Evolutionary conservation across 2,113 vertebrate species (phyloP), one percentile per base, ranked within the genome.

Genomic region (human (Homo sapiens)): DNA sequence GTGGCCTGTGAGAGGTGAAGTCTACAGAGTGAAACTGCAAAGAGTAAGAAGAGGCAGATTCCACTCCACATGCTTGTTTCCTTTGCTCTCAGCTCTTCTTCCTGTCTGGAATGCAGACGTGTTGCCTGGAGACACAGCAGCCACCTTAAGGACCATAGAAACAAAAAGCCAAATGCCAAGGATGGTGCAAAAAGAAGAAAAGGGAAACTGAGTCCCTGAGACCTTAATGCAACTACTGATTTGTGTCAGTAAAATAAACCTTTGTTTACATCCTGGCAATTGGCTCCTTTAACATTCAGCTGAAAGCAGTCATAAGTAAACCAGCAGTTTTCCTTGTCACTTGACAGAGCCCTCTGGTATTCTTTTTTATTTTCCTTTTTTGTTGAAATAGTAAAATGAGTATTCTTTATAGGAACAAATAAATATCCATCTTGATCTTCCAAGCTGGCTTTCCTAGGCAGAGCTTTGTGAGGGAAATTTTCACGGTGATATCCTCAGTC

Each of bases 351-450:
- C 95, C 59, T 93, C 68, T 64, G 64, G 75, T 86, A 48, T 93
- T 90, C 48, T 57, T 85, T 93, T 85, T 92, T 64, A 66, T 93
- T 91, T 91, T 89, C 16, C 30, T 11, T 82, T 82, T 93, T 88
- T 73, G 93, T 79, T 48, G 52, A 94, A 81, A 64, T 59, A 93
- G 72, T 95, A 89, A 97, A 89, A 64, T 50, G 89, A 86, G 43
- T 30, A 59, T 84, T 83, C 82, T 93, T 85, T 96, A 43, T 85
- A 83, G 79, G 38, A 93, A 72, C 59, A 89, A 86, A 45, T 64
- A 76, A 89, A 50, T 55, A 16, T 45, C n/a, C 38, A 75, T 73
- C 40, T 86, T 61, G 61, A 2, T 89, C 92, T 96, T 87, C 75
- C n/a, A 84, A 23, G 32, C 70, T 90, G 70, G 38, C 57, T 87